Evolutionary conservation across 2,888 invertebrate species (phyloP), one percentile per base, ranked within the genome.

Genomic region (Arctia plantaginis): DNA sequence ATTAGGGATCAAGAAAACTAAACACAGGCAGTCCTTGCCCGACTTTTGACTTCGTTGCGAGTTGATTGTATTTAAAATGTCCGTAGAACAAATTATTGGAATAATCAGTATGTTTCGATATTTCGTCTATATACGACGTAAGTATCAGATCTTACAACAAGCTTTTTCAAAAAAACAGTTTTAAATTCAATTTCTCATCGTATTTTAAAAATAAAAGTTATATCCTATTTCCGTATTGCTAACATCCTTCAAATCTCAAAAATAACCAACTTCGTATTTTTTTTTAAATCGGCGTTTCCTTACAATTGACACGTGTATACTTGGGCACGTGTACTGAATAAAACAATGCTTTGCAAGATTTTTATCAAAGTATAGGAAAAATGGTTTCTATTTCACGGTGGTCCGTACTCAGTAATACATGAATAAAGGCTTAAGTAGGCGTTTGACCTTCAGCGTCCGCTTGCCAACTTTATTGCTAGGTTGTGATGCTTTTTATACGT

Each of bases 341-440:
- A 75, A 81, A 85, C 84, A 85, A 85, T 78, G 74, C 78, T 73
- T 73, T 71, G 77, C 76, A 79, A 77, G 80, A 76, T 65, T 69
- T 68, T 74, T 80, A 85, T 85, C 85, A 73, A 71, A 79, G 70
- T 77, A 70, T 78, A 82, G 77, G 73, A 78, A 77, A 77, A 75
- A 73, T 77, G 79, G 78, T 85, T 80, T 77, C 79, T 80, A 79
- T 80, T 82, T 82, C 85, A 84, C 69, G 82, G 83, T 86, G 82
- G 84, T 82, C 85, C 77, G 72, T 71, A 79, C 80, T 81, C 84
- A 76, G 69, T 71, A 77, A 81, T 80, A 80, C 85, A 84, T 82
- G 84, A 82, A 81, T 73, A 59, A 70, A 73, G 73, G 71, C 73
- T 84, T 73, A 83, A 82, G 81, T 80, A 80, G 82, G 84, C 77